phyloP scores from a whole-genome alignment of 2,797 vertebrate species.

The Sylvilagus floridanus region DNA sequence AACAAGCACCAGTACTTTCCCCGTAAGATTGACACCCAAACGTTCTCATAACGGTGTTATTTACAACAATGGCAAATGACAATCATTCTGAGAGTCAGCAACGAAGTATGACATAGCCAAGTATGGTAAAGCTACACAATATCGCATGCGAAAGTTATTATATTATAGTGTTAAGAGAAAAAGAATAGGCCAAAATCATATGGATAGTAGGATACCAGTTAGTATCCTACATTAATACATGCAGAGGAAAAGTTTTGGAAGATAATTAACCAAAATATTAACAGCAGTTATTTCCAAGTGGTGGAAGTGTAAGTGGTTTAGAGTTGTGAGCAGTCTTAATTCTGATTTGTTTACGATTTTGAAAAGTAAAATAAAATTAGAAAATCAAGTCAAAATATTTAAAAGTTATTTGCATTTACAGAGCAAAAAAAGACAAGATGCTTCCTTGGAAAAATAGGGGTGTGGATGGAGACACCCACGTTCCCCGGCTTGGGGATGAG shows the following conservation, averaged over 20 bases:
- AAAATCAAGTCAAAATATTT: neutral
- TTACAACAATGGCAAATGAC: neutral
- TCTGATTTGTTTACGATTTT: neutral
- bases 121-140: neutral
- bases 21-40: neutral
- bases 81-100: neutral
- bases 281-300: neutral
- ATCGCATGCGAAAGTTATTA: neutral
- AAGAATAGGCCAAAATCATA: constrained; percentile 14
- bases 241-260: neutral
- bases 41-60: neutral
- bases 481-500: neutral
- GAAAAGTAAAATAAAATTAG: neutral
- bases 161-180: neutral
- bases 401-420: neutral
- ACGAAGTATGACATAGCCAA: neutral
- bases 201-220: neutral
- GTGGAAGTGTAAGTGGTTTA: neutral
- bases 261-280: neutral
- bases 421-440: neutral
- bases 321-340: neutral
- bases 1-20: neutral
- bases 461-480: too few relatives aligned
- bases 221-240: neutral
- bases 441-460: neutral